phyloP scores from a whole-genome alignment of 2,113 vertebrate species.

The Synodontis membranacea region DNA sequence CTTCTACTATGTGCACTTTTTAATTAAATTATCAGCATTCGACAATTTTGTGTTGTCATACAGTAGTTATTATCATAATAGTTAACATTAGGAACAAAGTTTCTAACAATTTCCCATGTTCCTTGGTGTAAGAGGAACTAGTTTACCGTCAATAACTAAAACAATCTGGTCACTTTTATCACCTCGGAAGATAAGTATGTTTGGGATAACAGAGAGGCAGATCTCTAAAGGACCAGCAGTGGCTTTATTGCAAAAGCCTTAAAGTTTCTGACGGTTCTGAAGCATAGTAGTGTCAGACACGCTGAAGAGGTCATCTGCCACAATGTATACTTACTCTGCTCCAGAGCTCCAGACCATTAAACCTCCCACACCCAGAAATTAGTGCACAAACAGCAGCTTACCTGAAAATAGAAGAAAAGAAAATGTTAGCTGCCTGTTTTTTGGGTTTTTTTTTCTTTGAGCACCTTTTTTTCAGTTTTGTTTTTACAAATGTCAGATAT shows the following conservation, averaged over 20 bases:
- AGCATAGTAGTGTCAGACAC: conserved; percentile 3
- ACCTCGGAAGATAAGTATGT: background rate
- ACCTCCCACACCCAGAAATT: conserved; percentile 28
- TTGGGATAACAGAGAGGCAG: background rate
- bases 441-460: background rate
- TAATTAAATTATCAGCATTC: background rate
- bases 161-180: background rate
- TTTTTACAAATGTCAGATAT: background rate
- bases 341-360: conserved; percentile 30
- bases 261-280: background rate
- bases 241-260: background rate
- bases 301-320: background rate
- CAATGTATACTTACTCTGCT: conserved; percentile 11
- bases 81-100: background rate
- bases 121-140: background rate
- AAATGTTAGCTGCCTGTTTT: background rate
- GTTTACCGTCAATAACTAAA: background rate
- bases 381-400: conserved; percentile 60
- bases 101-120: background rate
- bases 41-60: background rate
- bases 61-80: background rate
- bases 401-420: conserved; percentile 58
- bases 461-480: background rate
- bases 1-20: background rate
- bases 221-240: background rate